Evolutionary conservation across 2,797 vertebrate genomes (phyloP).

Genomic region (Lepilemur ruficaudatus): DNA sequence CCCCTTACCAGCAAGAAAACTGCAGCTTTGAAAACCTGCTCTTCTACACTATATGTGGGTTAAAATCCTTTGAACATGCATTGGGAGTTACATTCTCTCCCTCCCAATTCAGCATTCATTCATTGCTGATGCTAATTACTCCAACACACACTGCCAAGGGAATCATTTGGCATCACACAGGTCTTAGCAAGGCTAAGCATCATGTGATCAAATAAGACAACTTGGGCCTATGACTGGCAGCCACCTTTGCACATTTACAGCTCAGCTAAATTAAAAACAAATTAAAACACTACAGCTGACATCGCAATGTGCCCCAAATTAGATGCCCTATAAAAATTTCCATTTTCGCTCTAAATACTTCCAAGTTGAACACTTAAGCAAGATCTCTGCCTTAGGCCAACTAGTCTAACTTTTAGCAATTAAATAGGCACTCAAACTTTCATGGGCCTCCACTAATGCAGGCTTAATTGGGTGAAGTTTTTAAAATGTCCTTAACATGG

Average conservation of each 20-base stretch:
- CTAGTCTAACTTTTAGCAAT: conserved; percentile 15
- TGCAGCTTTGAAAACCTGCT: not conserved
- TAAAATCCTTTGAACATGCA: not conserved
- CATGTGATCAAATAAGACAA: conserved; percentile 29
- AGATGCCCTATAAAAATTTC: conserved; percentile 32
- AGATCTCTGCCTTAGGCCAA: not conserved
- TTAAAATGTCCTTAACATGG: not conserved
- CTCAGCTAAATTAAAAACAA: conserved; percentile 51
- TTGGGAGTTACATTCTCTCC: not conserved
- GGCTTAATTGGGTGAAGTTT: not conserved
- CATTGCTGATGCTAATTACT: not conserved
- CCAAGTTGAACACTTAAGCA: not conserved
- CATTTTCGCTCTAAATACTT: conserved; percentile 51
- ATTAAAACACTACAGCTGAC: not conserved
- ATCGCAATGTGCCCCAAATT: not conserved
- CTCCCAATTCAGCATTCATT: not conserved
- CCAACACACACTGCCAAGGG: not conserved
- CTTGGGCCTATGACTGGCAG: not conserved
- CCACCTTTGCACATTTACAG: conserved; percentile 43
- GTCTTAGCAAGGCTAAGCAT: conserved; percentile 39
- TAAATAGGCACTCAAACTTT: not conserved
- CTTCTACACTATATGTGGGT: not conserved
- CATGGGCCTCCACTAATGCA: not conserved
- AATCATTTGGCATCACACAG: conserved; percentile 22
- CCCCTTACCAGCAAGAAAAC: not conserved